Evolutionary conservation across 2,888 invertebrate species (phyloP), one percentile per base, ranked within the genome.

Genomic region (Allophyes oxyacanthae): DNA sequence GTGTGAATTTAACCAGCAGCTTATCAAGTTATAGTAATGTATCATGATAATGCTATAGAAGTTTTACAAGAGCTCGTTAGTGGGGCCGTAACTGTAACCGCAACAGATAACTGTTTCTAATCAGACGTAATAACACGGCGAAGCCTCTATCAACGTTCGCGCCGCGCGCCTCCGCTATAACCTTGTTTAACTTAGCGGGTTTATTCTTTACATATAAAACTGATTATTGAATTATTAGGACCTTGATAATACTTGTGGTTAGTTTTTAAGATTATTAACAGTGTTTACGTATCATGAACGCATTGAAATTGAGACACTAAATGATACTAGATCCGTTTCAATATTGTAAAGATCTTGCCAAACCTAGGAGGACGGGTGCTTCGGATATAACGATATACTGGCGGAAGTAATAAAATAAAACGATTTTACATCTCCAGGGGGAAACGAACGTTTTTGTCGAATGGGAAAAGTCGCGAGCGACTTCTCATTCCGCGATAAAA

Each of bases 391-490:
- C 88, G 89, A 90, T 92, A 91, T 92, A 92, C 89, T 87, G 88
- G 85, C 85, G 92, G 92, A 92, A 91, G 91, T 91, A 92, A 93
- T 93, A 94, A 92, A 94, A 94, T 93, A 92, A 94, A 94, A 93
- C 92, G 92, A 92, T 93, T 94, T 93, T 92, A 93, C 93, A 92
- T 93, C 92, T 91, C 87, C 85, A 86, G 88, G 91, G 91, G 91
- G 90, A 90, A 89, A 87, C 85, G 90, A 90, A 88, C 90, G 90
- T 92, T 92, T 93, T 92, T 92, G 89, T 88, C 87, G 89, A 93
- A 93, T 91, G 89, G 90, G 90, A 90, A 92, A 92, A 92, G 89
- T 93, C 89, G 90, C 91, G 82, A 85, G 92, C 91, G 87, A 91
- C 90, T 92, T 92, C 92, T 92, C 92, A 90, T 92, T 92, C 86